Evolutionary conservation across 2,113 vertebrate genomes (phyloP).

Genomic region (Etheostoma spectabile): DNA sequence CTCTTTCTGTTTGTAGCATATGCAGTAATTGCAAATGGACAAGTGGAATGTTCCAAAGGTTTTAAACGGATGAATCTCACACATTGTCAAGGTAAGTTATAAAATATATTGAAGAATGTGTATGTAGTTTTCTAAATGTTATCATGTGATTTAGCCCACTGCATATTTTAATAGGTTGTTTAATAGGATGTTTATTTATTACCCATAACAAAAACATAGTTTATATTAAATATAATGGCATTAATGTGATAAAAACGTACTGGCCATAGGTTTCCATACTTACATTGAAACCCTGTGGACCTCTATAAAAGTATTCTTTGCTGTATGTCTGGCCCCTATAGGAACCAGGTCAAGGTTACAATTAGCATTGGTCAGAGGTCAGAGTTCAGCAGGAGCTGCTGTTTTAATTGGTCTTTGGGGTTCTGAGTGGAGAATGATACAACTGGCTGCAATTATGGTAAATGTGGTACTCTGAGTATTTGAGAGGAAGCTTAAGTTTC

Average conservation of each 20-base stretch:
- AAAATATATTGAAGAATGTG: conserved; percentile 3
- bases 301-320: conserved; percentile 49
- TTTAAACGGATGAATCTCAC: conserved; percentile 92
- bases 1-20: conserved; percentile 81
- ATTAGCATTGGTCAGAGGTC: conserved; percentile 64
- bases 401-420: conserved; percentile 63
- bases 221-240: conserved; percentile 18
- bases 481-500: conserved; percentile 21
- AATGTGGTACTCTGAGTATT: conserved; percentile 33
- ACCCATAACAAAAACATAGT: not conserved
- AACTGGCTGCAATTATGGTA: conserved; percentile 53
- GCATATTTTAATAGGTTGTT: conserved; percentile 6
- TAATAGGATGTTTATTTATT: not conserved
- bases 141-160: conserved; percentile 2
- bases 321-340: conserved; percentile 45
- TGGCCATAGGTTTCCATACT: conserved; percentile 37
- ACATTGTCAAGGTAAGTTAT: conserved; percentile 94
- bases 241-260: conserved; percentile 28
- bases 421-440: conserved; percentile 42
- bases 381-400: conserved; percentile 66
- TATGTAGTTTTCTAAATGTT: not conserved
- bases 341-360: conserved; percentile 66
- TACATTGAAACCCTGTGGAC: conserved; percentile 33
- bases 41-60: conserved; percentile 92
- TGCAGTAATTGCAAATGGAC: conserved; percentile 90